Conservation (phyloP, 2,113 vertebrate species). For the Lampris megalopsis region DNA sequence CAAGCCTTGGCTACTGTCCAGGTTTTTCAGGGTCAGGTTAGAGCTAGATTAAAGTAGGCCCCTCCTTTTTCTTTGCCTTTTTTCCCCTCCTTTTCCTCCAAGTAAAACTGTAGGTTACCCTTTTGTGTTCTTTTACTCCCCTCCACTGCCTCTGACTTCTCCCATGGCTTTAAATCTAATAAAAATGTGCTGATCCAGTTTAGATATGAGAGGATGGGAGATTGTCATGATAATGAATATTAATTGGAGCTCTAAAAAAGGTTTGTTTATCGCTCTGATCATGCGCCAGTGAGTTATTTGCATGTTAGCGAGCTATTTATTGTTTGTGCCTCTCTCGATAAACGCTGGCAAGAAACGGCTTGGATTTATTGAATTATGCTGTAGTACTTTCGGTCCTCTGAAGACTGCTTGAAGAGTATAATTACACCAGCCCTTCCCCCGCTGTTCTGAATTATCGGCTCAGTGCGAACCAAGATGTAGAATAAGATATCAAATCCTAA, state of each 20-base stretch:
- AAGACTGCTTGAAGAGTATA: slow-evolving; percentile 45
- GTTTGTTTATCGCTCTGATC: slow-evolving; percentile 68
- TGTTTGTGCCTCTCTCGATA: slow-evolving; percentile 63
- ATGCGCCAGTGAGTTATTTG: slow-evolving; percentile 70
- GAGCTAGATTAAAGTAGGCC: slow-evolving; percentile 32
- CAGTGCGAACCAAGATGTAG: slow-evolving; percentile 31
- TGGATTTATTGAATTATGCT: slow-evolving; percentile 64
- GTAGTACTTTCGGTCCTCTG: slow-evolving; percentile 52
- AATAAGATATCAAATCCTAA: slow-evolving; percentile 44
- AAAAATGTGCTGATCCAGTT: slow-evolving; percentile 69
- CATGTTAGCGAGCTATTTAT: slow-evolving; percentile 70
- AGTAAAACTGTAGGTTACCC: slow-evolving; percentile 26
- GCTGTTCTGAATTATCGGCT: slow-evolving; percentile 46
- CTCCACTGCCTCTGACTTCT: slow-evolving; percentile 39
- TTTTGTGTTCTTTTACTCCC: slow-evolving; percentile 39
- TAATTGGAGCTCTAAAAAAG: slow-evolving; percentile 68
- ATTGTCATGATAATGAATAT: slow-evolving; percentile 70
- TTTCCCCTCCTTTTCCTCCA: neutral
- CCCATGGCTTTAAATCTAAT: slow-evolving; percentile 59
- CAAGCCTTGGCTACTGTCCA: slow-evolving; percentile 36
- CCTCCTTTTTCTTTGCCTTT: neutral
- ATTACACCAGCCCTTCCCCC: slow-evolving; percentile 32
- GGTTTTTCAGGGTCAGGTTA: slow-evolving; percentile 49
- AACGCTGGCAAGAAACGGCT: slow-evolving; percentile 60
- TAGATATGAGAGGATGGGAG: slow-evolving; percentile 55